A percentile compares a stretch with the other conserved stretches of the same genome.
Evolutionary conservation across 2,888 invertebrate genomes (phyloP).

Genomic region (Cryptus armator): DNA sequence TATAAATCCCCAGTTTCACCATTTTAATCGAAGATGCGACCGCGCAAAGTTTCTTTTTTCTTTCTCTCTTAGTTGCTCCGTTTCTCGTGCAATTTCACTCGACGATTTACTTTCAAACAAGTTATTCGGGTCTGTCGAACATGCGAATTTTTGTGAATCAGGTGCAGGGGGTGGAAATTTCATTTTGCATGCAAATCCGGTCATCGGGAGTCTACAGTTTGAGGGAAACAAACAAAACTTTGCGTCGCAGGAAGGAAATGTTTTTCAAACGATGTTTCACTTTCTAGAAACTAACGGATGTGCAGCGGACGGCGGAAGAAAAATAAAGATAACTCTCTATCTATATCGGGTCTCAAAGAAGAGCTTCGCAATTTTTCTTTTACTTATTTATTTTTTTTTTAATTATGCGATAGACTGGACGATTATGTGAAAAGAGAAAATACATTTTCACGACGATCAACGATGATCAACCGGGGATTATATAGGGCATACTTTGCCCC

Average conservation of each 20-base stretch:
- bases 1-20: too few relatives aligned
- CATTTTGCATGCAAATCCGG: constrained; percentile 10
- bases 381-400: background rate
- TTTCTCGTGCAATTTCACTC: too few relatives aligned
- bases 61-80: too few relatives aligned
- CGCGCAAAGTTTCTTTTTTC: too few relatives aligned
- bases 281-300: background rate
- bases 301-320: background rate
- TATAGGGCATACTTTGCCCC: constrained; percentile 55
- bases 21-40: too few relatives aligned
- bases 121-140: background rate
- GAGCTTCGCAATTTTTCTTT: background rate
- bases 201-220: constrained; percentile 29
- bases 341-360: background rate
- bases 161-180: background rate
- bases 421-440: constrained; percentile 30
- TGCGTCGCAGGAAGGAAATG: background rate
- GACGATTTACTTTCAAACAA: too few relatives aligned
- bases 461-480: constrained; percentile 41
- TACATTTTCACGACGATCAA: constrained; percentile 24
- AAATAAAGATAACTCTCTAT: constrained; percentile 5
- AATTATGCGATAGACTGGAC: constrained; percentile 34
- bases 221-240: background rate
- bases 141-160: background rate
- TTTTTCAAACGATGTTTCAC: constrained; percentile 1